Percentiles rank a stretch among this genome's conserved stretches.
Evolutionary conservation across 2,113 vertebrate species (phyloP).

Genomic region (Dendrocopos noguchii): DNA sequence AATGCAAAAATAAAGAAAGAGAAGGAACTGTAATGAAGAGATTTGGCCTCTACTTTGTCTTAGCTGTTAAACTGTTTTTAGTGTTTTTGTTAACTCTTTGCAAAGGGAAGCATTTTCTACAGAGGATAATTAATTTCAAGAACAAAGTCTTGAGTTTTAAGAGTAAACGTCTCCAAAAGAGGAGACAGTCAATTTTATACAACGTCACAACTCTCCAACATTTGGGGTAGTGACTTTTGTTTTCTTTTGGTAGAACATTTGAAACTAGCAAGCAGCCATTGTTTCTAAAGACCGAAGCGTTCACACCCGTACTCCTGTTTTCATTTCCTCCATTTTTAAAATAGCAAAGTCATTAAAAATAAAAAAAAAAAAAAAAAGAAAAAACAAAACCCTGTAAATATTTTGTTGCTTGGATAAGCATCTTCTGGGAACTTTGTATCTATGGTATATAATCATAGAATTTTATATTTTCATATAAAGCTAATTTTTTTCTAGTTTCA

Average conservation of each 20-base stretch:
- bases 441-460: conserved; percentile 92
- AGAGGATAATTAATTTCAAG: conserved; percentile 84
- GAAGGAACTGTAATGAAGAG: conserved; percentile 69
- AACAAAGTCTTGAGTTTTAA: conserved; percentile 85
- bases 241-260: conserved; percentile 78
- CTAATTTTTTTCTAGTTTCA: conserved; percentile 89
- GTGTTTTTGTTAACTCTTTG: conserved; percentile 86
- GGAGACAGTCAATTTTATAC: conserved; percentile 85
- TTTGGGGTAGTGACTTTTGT: conserved; percentile 88
- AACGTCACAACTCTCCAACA: conserved; percentile 88
- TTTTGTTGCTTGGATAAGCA: conserved; percentile 87
- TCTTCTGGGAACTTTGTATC: conserved; percentile 90
- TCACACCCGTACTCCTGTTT: conserved; percentile 64
- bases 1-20: conserved; percentile 66
- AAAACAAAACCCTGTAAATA: conserved; percentile 81
- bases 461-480: conserved; percentile 94
- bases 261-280: conserved; percentile 79
- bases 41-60: conserved; percentile 81
- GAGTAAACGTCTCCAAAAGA: conserved; percentile 83
- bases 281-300: conserved; percentile 76
- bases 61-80: conserved; percentile 83
- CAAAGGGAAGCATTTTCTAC: conserved; percentile 85
- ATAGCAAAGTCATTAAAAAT: conserved; percentile 77
- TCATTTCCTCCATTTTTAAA: conserved; percentile 81
- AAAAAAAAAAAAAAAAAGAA: no score